A percentile compares a stretch with the other conserved stretches of the same genome.
Evolutionary conservation across 2,797 vertebrate species (phyloP).

Genomic region (Lagodon rhomboides): DNA sequence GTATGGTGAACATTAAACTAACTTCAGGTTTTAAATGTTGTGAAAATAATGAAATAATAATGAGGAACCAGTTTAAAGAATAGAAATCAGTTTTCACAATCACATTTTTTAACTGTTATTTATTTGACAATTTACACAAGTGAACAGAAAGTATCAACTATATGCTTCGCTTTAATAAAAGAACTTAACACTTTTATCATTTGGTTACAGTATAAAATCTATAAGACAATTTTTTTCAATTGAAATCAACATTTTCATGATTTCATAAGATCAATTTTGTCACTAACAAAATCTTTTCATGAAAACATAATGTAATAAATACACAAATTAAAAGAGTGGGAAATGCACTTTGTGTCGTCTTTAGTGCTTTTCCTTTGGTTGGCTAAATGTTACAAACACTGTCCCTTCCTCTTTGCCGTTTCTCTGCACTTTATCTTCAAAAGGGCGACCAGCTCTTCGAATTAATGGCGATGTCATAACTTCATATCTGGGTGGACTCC

Average conservation of each 20-base stretch:
- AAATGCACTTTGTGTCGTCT: slow-evolving; percentile 7
- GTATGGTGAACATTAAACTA: background rate
- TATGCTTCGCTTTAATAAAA: slow-evolving; percentile 67
- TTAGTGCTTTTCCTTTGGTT: slow-evolving; percentile 76
- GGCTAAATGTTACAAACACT: slow-evolving; percentile 85
- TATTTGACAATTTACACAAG: slow-evolving; percentile 74
- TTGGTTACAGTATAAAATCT: slow-evolving; percentile 79
- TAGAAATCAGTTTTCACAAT: slow-evolving; percentile 6
- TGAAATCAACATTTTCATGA: slow-evolving; percentile 61
- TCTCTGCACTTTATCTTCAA: slow-evolving; percentile 74
- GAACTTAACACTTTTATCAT: slow-evolving; percentile 57
- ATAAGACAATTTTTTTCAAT: slow-evolving; percentile 58
- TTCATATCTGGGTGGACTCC: slow-evolving; percentile 81
- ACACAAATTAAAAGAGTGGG: slow-evolving; percentile 49
- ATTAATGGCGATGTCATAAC: slow-evolving; percentile 83
- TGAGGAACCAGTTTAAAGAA: background rate
- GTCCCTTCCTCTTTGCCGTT: slow-evolving; percentile 79
- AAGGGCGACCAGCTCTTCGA: slow-evolving; percentile 75
- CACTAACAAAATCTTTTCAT: slow-evolving; percentile 58
- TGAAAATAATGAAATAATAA: background rate
- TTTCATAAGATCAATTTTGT: slow-evolving; percentile 52
- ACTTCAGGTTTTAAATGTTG: background rate
- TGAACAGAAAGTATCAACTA: slow-evolving; percentile 57
- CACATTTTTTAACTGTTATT: slow-evolving; percentile 57
- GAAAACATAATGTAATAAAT: slow-evolving; percentile 67